Base-by-base conservation (phyloP, 2,888 invertebrate species). In the Alloscopus bannaensis region DNA sequence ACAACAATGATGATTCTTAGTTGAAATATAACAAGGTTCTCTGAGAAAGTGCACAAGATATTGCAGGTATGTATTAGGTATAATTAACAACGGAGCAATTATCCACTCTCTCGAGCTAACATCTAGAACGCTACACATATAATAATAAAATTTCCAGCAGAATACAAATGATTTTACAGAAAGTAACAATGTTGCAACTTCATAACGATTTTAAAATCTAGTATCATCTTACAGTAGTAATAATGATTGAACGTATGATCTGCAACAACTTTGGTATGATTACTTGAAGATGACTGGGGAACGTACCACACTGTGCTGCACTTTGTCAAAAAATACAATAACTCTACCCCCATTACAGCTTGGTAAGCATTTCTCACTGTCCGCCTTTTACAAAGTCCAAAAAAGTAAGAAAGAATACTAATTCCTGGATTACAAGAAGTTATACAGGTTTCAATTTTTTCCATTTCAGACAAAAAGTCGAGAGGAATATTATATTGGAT, bases 191-290 rank as follows among this genome's bases (percentile, higher is more conserved):
- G 36, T 60, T 76, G 76, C 40, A 76, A 76, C 57, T 59, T 50
- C 59, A 68, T 55, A 76, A 76, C 52, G 29, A 28, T 28, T 66
- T 66, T 31, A 65, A 75, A 47, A 73, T 75, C 68, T 68, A 68
- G 47, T 45, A 64, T 60, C 24, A 29, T 31, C 55, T 76, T 76
- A 76, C 47, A 60, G n/a, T 47, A 68, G 40, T 75, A 75, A 66
- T 60, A 76, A 69, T 78, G 78, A 78, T 78, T 78, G 78, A 78
- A 78, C 78, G 65, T 78, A 69, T 70, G 71, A 78, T 78, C 66
- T 71, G 78, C 65, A 78, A 71, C 71, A 78, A 70, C 78, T 78
- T 78, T 78, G 78, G 78, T 78, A 71, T 78, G 78, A 78, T 78
- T 78, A 66, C 66, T 57, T 70, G 57, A 78, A 65, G 70, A 66